Percentiles rank a stretch among this genome's conserved stretches.
These are phyloP conservation scores for Rambutsinella grinnellia DNA, from an alignment of 2,888 invertebrate genomes.

Conservation along the genomic window DNA sequence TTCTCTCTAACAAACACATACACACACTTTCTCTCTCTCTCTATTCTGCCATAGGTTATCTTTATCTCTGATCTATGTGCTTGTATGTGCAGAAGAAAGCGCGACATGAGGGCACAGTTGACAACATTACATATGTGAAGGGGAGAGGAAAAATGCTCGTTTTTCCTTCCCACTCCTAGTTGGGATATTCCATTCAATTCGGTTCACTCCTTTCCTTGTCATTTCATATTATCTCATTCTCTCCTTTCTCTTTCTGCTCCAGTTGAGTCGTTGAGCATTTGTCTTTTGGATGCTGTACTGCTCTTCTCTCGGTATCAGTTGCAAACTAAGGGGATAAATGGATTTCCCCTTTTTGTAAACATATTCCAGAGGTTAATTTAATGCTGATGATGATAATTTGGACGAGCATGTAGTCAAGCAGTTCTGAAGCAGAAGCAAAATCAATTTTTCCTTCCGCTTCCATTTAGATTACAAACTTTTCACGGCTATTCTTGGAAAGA, in stretches of 20 bases:
- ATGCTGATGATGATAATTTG: background rate
- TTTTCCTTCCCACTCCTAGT: conserved; percentile 3
- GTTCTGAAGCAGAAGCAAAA: no score
- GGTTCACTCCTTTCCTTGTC: conserved; percentile 16
- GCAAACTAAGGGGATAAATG: background rate
- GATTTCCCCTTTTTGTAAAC: background rate
- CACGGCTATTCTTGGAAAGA: background rate
- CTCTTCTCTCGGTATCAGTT: background rate
- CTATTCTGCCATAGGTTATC: conserved; percentile 50
- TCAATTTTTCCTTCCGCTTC: background rate
- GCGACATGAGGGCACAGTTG: conserved; percentile 34
- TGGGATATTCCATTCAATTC: conserved; percentile 19
- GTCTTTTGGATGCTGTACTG: background rate
- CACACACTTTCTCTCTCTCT: conserved; percentile 37
- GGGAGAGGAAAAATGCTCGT: conserved; percentile 21
- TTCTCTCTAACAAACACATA: conserved; percentile 43
- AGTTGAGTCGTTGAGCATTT: background rate
- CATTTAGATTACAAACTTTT: background rate
- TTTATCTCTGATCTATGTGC: conserved; percentile 27
- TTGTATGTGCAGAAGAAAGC: conserved; percentile 11
- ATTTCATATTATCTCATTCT: conserved; percentile 29
- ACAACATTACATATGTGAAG: conserved; percentile 19
- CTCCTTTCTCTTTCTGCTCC: background rate
- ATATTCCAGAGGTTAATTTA: background rate
- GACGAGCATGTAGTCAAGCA: background rate